Evolutionary conservation across 1,140 invertebrate genomes (phyloP), one percentile per base, ranked within the genome.

Genomic region (Heterodera schachtii): DNA sequence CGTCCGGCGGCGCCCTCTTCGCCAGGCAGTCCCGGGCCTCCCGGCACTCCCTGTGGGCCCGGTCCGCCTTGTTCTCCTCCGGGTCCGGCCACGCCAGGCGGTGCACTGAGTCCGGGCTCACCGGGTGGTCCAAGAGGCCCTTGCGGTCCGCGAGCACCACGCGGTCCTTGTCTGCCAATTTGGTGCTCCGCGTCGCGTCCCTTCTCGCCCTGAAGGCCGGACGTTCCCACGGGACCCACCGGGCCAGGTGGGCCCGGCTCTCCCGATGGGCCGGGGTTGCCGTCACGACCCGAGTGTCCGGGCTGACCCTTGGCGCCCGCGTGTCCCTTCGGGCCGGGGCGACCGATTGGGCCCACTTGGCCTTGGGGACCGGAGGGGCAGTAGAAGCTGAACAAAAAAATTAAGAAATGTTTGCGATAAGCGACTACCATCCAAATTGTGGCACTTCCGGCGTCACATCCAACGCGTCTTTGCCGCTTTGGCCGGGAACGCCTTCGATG

Each of bases 261-360:
- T 76, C 84, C 81, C 64, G 77, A 80, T 78, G 60, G 73, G 82
- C 87, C 89, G 21, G 87, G 82, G 11, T 87, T 77, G 49, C 88
- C 87, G 71, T 90, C 87, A 41, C 85, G 79, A 79, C 89, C 88
- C 11, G 82, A 77, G 11, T 84, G 66, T 46, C 89, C 87, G 13
- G 85, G 73, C 19, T 84, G 86, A 70, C 87, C 87, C 47, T 86
- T 84, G 49, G 87, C 79, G 70, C 87, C 87, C 41, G 80, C 70
- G 80, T 90, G 84, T 75, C 87, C 87, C 75, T 88, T 82, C 52
- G 83, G 80, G 78, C 87, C 87, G 74, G 88, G 84, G 3, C 89
- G 81, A 60, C 87, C 87, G 43, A 89, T 82, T 47, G 89, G 87
- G 52, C 87, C 87, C 41, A 88, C 85, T 49, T 81, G 73, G 49